Base-by-base conservation (phyloP, 1,140 invertebrate genomes). In the Leptopilina clavipes region DNA sequence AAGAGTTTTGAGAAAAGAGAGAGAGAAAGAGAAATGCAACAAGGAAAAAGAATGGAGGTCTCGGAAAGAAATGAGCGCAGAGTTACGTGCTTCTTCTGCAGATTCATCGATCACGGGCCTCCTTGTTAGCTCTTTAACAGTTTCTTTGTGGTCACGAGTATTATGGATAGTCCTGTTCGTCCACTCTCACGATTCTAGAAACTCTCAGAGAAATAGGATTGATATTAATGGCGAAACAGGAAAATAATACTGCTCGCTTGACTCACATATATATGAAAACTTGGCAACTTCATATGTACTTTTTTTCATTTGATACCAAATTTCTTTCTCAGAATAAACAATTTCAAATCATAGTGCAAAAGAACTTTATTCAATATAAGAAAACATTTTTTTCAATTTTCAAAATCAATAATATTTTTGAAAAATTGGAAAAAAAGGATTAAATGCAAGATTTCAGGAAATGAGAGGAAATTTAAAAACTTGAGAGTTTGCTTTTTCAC, bases 41-140 rank as follows among this genome's bases (percentile, higher is more conserved):
- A 40, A 40, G 37, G 9, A 40, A 40, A 73, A 73, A n/a, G 48
- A 73, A 73, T 73, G 25, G 52, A 56, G 25, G 59, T 65, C 59
- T 65, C 25, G 11, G 37, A 40, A 14, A 65, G 14, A 37, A 65
- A 65, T 31, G 59, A 37, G 25, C n/a, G n/a, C 22, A 10, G 59
- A 65, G 59, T 65, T 65, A 65, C 59, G 59, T 65, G 59, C 59
- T 65, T 65, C n/a, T 65, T 22, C 59, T 12, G 59, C 59, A 65
- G 59, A 65, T 65, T 65, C 59, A 65, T 65, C 59, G 59, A 65
- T 65, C 59, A 65, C 19, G 6, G 3, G 25, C 25, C 59, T 65
- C 22, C 25, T 65, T 65, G 59, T 65, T 19, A 65, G 59, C 59
- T 65, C 59, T 65, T 65, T 65, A 65, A 65, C 59, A 65, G 59